Conservation (phyloP, 2,797 vertebrate species). For the Zenarchopterus dispar region DNA sequence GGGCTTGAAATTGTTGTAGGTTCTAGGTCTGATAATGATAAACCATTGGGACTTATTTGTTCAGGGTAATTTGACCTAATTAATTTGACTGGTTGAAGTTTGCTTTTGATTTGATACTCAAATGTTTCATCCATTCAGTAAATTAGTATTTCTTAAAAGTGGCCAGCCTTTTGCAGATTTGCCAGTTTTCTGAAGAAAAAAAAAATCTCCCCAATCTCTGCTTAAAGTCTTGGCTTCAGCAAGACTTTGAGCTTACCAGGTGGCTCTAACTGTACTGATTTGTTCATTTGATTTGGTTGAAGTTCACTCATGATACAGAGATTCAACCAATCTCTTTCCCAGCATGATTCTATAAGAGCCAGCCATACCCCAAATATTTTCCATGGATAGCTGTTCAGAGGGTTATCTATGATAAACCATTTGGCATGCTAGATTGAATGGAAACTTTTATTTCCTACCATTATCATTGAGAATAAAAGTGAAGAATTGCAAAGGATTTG, state of each 20-base stretch:
- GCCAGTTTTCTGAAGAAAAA: background rate
- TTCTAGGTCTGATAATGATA: too few species aligned
- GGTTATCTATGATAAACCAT: background rate
- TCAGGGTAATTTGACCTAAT: background rate
- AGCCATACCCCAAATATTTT: too few species aligned
- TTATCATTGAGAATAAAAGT: background rate
- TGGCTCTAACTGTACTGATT: background rate
- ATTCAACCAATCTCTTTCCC: too few species aligned
- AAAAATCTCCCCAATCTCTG: background rate
- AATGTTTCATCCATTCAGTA: too few species aligned
- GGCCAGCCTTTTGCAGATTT: background rate
- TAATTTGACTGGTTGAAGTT: background rate
- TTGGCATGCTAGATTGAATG: background rate
- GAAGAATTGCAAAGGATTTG: conserved; percentile 14
- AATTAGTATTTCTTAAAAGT: background rate
- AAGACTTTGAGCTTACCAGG: background rate
- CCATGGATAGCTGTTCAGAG: too few species aligned
- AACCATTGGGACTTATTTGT: too few species aligned
- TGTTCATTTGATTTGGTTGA: background rate
- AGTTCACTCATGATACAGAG: background rate
- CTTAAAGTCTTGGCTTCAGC: background rate
- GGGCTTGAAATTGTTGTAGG: too few species aligned
- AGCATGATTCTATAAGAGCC: too few species aligned
- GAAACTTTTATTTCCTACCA: background rate
- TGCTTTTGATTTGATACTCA: background rate